phyloP scores from a whole-genome alignment of 2,888 invertebrate genomes.

The Parelbella ahira region DNA sequence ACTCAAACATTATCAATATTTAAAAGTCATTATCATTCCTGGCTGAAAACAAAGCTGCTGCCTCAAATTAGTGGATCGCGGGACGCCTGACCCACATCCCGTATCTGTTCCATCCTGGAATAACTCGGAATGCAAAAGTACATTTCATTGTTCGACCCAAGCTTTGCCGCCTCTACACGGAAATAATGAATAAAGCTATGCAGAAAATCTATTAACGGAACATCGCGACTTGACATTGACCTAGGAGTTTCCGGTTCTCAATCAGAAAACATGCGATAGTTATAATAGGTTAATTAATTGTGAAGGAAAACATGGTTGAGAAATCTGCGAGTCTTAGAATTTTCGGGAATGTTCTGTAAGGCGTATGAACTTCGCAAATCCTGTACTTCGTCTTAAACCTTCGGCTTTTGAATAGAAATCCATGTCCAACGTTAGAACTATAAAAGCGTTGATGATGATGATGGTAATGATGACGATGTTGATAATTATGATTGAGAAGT shows the following conservation, averaged over 20 bases:
- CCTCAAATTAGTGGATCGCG: constrained; percentile 19
- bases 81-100: constrained; percentile 21
- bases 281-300: too few species aligned
- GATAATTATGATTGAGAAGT: too few species aligned
- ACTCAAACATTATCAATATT: constrained; percentile 24
- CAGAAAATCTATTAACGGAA: too few species aligned
- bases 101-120: constrained; percentile 17
- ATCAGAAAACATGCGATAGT: not conserved
- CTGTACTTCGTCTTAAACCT: too few species aligned
- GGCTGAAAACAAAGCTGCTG: constrained; percentile 30
- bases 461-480: too few species aligned
- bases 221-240: constrained; percentile 8
- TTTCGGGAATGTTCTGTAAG: too few species aligned
- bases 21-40: constrained; percentile 19
- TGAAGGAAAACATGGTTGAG: not conserved
- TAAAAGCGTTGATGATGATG: too few species aligned
- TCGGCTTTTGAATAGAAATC: too few species aligned
- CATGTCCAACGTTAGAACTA: too few species aligned
- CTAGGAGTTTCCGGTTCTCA: not conserved
- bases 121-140: constrained; percentile 19
- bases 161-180: too few species aligned
- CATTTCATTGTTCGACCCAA: not conserved
- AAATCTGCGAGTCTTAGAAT: too few species aligned
- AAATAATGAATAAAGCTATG: not conserved
- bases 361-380: too few species aligned